phyloP scores from a whole-genome alignment of 1,140 invertebrate genomes.

The Himalopsyche phryganea region DNA sequence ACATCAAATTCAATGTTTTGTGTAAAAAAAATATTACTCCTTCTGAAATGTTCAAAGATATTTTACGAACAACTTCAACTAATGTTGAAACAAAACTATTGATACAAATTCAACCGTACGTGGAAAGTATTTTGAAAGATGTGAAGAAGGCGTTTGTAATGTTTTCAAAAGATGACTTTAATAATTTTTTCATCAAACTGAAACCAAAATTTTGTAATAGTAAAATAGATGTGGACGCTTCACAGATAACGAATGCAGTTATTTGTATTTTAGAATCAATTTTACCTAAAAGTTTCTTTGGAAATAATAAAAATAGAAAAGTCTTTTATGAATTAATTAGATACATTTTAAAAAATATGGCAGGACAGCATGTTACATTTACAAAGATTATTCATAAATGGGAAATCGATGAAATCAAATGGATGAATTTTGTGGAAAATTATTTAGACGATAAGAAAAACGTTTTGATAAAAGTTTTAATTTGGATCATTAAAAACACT shows the following conservation, averaged over 20 bases:
- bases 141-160: constrained; percentile 14
- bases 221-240: background rate
- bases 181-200: constrained; percentile 10
- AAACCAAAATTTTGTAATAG: constrained; percentile 1
- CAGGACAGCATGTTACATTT: constrained; percentile 40
- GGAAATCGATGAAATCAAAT: constrained; percentile 35
- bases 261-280: constrained; percentile 36
- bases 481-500: constrained; percentile 43
- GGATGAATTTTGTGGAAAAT: constrained; percentile 22
- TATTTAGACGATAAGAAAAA: constrained; percentile 13
- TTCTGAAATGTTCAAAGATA: constrained; percentile 12
- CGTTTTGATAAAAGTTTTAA: constrained; percentile 37
- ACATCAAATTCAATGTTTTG: constrained; percentile 27
- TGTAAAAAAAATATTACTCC: constrained; percentile 7
- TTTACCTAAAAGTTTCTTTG: constrained; percentile 41
- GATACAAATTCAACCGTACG: constrained; percentile 3
- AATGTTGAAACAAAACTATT: background rate
- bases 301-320: constrained; percentile 41
- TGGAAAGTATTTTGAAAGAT: background rate
- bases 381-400: constrained; percentile 39
- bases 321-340: constrained; percentile 41
- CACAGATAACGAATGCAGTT: constrained; percentile 11
- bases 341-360: constrained; percentile 43
- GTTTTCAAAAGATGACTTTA: constrained; percentile 21
- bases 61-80: background rate